Percentiles rank a stretch among this genome's conserved stretches.
Evolutionary conservation across 2,113 vertebrate species (phyloP).

Genomic region (Erythrocercus mccallii): DNA sequence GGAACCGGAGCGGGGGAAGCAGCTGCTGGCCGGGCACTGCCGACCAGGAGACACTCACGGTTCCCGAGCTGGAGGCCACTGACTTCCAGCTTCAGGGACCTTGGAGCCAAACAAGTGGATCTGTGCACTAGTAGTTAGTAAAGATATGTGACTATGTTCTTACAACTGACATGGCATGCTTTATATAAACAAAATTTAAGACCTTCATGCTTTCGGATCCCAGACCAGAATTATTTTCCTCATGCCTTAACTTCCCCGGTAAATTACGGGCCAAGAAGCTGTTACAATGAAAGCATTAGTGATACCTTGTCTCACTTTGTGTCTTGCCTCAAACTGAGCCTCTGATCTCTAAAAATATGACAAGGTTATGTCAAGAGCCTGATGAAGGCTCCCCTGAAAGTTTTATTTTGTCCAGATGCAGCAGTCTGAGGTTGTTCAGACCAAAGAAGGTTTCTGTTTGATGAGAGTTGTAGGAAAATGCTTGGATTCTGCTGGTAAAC

Average conservation of each 20-base stretch:
- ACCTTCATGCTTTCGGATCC: not conserved
- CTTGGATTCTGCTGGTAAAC: not conserved
- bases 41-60: fast-evolving
- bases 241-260: fast-evolving
- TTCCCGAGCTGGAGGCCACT: not conserved
- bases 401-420: not conserved
- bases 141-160: not conserved
- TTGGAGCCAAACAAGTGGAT: not conserved
- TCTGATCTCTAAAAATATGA: not conserved
- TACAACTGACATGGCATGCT: not conserved
- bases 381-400: not conserved
- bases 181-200: not conserved
- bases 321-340: not conserved
- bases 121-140: not conserved
- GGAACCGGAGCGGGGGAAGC: not conserved
- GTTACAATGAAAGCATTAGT: not conserved
- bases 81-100: not conserved
- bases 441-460: not conserved
- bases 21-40: not conserved
- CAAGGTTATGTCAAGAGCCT: not conserved
- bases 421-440: not conserved
- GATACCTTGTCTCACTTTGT: not conserved
- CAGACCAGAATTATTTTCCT: not conserved
- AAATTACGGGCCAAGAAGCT: not conserved
- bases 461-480: not conserved